phyloP scores from a whole-genome alignment of 2,797 vertebrate species.

The Galaxias olidus region DNA sequence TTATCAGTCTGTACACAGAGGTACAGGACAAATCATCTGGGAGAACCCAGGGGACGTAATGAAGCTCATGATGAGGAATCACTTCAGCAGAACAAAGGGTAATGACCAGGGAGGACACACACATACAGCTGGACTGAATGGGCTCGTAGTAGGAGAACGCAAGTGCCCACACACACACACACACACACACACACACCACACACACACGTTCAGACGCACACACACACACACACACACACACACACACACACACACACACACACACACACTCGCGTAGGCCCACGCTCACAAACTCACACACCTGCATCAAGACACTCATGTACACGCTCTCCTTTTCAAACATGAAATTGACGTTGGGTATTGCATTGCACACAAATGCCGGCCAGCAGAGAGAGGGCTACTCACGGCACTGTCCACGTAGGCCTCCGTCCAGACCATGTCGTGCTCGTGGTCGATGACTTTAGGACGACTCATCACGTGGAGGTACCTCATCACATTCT shows the following conservation, averaged over 20 bases:
- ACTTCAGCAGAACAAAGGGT: constrained; percentile 61
- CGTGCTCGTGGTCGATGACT: constrained; percentile 96
- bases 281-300: not conserved
- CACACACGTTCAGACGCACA: not conserved
- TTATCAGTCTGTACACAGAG: constrained; percentile 39
- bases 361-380: not conserved
- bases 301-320: not conserved
- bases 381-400: constrained; percentile 31
- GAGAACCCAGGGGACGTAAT: constrained; percentile 61
- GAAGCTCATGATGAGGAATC: constrained; percentile 70
- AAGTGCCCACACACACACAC: not conserved
- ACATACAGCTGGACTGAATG: constrained; percentile 10
- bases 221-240: constrained; percentile 10
- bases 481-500: constrained; percentile 97
- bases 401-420: constrained; percentile 96
- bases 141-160: not conserved
- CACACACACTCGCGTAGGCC: not conserved
- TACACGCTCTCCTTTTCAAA: not conserved
- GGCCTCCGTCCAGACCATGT: constrained; percentile 96
- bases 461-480: constrained; percentile 97
- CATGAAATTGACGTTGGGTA: not conserved
- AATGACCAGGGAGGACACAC: constrained; percentile 50
- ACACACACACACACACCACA: constrained; percentile 7
- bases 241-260: not conserved
- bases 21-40: constrained; percentile 6